Base-by-base conservation (phyloP, 2,888 invertebrate genomes). In the Choreutis nemorana region DNA sequence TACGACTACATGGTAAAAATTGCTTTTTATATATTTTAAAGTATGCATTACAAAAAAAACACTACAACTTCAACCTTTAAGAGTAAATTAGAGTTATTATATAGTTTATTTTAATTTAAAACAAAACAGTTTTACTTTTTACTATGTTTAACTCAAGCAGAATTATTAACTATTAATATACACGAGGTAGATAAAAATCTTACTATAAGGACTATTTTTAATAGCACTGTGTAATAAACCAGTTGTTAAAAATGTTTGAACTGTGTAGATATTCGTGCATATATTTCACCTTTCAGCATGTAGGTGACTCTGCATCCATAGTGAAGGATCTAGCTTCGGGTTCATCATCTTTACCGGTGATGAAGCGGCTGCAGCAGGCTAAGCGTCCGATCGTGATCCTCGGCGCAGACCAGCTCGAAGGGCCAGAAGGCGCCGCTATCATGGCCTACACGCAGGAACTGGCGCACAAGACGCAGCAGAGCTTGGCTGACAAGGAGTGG, bases 341-440 rank as follows among this genome's bases (percentile, higher is more conserved):
- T 66, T 84, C 41, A 82, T 93, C 68, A 55, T 83, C 44, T 0
- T 56, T 63, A 39, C 61, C 51, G 20, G 64, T 70, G 2, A 27
- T 53, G 14, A 83, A 86, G 55, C 84, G 83, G 31, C 64, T 96
- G 41, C 81, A 86, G 47, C 58, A 73, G 2, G 96, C 98, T 8
- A 90, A 94, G 65, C 87, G 87, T 33, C 98, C 99, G n/a, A 77
- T 96, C 33, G 88, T 99, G 23, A 90, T 99, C 40, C 80, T 99
- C 16, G 99, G 99, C 10, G 89, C 93, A 3, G 90, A 91, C 41
- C 84, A 89, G 33, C 81, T 98, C 15, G 85, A 89, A 55, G 80
- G 92, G 3, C 45, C 82, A 2, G 94, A 94, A 53, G 94, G 92
- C 2, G 83, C 84, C 3, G 87, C 88, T 1, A 81, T 96, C 40